phyloP scores from a whole-genome alignment of 2,888 invertebrate species.

The Cerastis leucographa region DNA sequence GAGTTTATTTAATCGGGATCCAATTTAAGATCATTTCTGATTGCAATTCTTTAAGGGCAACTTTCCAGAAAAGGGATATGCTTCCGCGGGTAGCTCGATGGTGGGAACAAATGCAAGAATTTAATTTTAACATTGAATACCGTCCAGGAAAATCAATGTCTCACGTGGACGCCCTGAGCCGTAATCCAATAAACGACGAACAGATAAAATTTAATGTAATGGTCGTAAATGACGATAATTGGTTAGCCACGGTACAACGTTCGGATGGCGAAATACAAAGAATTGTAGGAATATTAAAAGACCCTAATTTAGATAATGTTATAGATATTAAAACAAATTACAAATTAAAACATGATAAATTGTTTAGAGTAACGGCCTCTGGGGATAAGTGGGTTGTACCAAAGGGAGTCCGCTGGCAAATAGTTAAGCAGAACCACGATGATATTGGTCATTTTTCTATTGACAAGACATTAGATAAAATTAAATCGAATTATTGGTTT shows the following conservation, averaged over 20 bases:
- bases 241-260: background rate
- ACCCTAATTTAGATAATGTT: background rate
- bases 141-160: background rate
- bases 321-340: slow-evolving; percentile 1
- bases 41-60: background rate
- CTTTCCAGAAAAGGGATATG: background rate
- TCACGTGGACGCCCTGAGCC: background rate
- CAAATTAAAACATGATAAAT: background rate
- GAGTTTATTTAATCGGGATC: background rate
- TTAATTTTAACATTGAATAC: slow-evolving; percentile 1
- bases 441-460: no score
- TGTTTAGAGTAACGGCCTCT: background rate
- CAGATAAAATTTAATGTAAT: background rate
- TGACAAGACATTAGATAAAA: no score
- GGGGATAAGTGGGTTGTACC: background rate
- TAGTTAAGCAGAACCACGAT: no score
- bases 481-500: no score
- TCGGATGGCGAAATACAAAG: background rate
- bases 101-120: background rate
- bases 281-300: slow-evolving; percentile 5
- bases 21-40: background rate
- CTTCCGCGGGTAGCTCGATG: background rate
- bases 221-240: background rate
- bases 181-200: background rate
- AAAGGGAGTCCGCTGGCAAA: no score